Percentiles rank a stretch among this genome's conserved stretches.
Conservation (phyloP, 2,797 vertebrate genomes). For the Hoplostethus atlanticus region DNA sequence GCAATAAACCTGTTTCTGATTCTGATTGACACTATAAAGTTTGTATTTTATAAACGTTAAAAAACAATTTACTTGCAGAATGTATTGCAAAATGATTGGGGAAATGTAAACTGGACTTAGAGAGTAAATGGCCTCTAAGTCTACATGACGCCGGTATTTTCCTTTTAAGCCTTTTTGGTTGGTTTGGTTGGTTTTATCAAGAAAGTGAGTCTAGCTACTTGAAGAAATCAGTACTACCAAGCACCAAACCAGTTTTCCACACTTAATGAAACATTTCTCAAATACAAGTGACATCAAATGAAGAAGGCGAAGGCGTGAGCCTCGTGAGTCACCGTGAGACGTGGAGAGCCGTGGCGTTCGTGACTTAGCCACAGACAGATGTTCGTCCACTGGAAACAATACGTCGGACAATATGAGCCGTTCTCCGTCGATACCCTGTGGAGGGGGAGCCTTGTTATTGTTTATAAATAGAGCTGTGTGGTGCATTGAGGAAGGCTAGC, state of each 20-base stretch:
- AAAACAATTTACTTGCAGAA: too few species aligned
- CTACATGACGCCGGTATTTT: too few species aligned
- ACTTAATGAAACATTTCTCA: background rate
- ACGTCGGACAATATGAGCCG: slow-evolving; percentile 34
- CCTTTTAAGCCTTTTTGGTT: too few species aligned
- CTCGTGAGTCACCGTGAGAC: slow-evolving; percentile 45
- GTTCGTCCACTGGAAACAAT: slow-evolving; percentile 78
- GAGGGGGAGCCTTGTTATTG: slow-evolving; percentile 83
- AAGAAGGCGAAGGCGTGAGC: slow-evolving; percentile 22
- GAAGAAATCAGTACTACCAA: background rate
- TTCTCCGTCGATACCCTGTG: slow-evolving; percentile 54
- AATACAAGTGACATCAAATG: background rate
- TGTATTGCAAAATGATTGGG: too few species aligned
- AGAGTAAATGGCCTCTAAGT: too few species aligned
- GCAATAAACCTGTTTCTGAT: too few species aligned
- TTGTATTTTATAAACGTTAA: too few species aligned
- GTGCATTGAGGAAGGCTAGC: slow-evolving; percentile 79
- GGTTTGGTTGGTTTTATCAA: too few species aligned
- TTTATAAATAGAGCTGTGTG: slow-evolving; percentile 84
- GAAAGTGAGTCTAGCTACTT: background rate
- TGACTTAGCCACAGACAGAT: slow-evolving; percentile 76
- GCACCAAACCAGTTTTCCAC: too few species aligned
- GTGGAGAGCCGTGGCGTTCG: slow-evolving; percentile 58
- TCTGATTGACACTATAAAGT: too few species aligned
- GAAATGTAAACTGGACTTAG: too few species aligned